Percentiles rank a stretch among this genome's conserved stretches.
phyloP scores from a whole-genome alignment of 2,113 vertebrate species.

The Etia nguti region DNA sequence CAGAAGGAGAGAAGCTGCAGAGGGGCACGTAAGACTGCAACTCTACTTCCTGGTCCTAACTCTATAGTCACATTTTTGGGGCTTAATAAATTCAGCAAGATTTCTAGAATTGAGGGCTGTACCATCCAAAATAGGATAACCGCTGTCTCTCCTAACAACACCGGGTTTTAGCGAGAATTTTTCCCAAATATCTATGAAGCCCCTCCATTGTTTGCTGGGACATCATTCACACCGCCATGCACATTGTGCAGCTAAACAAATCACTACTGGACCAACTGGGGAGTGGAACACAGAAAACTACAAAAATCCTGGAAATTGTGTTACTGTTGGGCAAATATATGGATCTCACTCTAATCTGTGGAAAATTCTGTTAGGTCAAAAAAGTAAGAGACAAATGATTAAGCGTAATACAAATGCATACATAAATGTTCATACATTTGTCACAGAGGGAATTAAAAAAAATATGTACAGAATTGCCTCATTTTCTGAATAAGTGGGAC shows the following conservation, averaged over 20 bases:
- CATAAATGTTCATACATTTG: neutral
- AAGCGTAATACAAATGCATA: neutral
- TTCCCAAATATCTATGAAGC: neutral
- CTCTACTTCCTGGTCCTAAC: too few relatives aligned
- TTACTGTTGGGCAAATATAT: neutral
- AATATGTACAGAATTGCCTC: rapidly evolving
- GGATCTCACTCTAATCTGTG: neutral
- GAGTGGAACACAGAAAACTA: neutral
- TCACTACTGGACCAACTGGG: neutral
- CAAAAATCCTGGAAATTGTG: neutral
- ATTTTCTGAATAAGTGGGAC: neutral
- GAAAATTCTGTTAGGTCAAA: neutral
- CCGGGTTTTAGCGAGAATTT: neutral
- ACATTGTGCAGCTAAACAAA: neutral
- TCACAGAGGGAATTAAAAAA: neutral
- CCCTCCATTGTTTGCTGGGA: neutral
- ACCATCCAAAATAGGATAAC: neutral
- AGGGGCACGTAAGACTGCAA: too few relatives aligned
- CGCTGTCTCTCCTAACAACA: neutral
- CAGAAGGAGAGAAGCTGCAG: too few relatives aligned
- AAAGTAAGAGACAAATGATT: neutral
- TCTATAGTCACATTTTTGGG: neutral
- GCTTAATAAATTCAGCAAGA: rapidly evolving
- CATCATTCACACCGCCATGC: neutral
- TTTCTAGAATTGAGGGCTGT: neutral